Evolutionary conservation across 2,797 vertebrate genomes (phyloP).

Genomic region (Amblyraja radiata): DNA sequence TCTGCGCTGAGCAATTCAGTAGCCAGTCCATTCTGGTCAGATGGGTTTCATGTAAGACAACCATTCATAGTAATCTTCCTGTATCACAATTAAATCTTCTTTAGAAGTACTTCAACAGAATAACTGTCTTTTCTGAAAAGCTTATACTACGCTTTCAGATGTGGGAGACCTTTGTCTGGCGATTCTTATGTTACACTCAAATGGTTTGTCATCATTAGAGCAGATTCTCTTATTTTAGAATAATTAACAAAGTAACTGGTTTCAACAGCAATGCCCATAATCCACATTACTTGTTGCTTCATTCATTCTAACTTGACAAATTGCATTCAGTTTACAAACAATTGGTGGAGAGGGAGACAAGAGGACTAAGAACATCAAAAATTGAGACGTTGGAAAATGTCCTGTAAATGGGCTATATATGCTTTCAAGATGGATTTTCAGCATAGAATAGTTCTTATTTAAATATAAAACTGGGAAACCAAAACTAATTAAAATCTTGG

Average conservation of each 20-base stretch:
- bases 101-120: neutral
- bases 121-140: conserved; percentile 5
- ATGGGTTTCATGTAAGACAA: neutral
- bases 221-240: neutral
- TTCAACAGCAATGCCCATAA: neutral
- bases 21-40: neutral
- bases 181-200: neutral
- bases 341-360: neutral
- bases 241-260: neutral
- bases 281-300: neutral
- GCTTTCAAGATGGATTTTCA: neutral
- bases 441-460: neutral
- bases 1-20: neutral
- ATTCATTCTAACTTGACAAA: neutral
- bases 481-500: conserved; percentile 2
- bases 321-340: neutral
- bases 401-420: neutral
- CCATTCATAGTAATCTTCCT: neutral
- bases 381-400: neutral
- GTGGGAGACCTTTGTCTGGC: neutral
- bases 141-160: neutral
- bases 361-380: neutral
- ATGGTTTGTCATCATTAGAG: neutral
- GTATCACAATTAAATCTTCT: neutral
- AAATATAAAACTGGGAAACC: neutral